phyloP scores from a whole-genome alignment of 1,140 invertebrate genomes.

The Eciton burchellii region DNA sequence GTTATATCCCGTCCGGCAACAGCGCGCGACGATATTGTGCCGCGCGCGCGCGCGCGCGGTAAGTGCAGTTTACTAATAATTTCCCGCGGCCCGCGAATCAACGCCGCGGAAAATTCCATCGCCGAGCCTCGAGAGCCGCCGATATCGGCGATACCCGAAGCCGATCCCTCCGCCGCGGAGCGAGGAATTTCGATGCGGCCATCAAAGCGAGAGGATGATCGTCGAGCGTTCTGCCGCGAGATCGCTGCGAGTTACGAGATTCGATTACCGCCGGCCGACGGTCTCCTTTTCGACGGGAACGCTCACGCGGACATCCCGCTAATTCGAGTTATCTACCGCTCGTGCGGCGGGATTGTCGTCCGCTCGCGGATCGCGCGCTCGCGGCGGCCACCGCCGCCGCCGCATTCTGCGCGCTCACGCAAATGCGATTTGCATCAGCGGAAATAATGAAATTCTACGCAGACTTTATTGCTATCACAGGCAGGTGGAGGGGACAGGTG shows the following conservation, averaged over 20 bases:
- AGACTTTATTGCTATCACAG: constrained; percentile 59
- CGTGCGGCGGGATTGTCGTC: constrained; percentile 34
- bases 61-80: constrained; percentile 48
- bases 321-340: constrained; percentile 49
- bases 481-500: too few species aligned
- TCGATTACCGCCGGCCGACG: neutral
- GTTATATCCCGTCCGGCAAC: neutral
- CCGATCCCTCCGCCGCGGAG: too few species aligned
- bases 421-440: constrained; percentile 59
- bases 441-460: constrained; percentile 62
- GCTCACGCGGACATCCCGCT: constrained; percentile 40
- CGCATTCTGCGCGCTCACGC: constrained; percentile 52
- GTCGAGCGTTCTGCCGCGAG: neutral
- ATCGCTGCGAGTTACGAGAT: constrained; percentile 36
- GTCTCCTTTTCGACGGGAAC: constrained; percentile 45
- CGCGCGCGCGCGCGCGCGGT: constrained; percentile 4
- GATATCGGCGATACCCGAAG: neutral
- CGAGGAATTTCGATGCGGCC: too few species aligned
- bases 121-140: neutral
- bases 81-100: constrained; percentile 24
- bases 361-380: neutral
- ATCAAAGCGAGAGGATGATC: neutral
- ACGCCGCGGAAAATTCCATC: neutral
- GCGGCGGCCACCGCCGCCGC: constrained; percentile 7
- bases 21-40: neutral